Evolutionary conservation across 2,888 invertebrate species (phyloP).

Genomic region (Altica lythri): DNA sequence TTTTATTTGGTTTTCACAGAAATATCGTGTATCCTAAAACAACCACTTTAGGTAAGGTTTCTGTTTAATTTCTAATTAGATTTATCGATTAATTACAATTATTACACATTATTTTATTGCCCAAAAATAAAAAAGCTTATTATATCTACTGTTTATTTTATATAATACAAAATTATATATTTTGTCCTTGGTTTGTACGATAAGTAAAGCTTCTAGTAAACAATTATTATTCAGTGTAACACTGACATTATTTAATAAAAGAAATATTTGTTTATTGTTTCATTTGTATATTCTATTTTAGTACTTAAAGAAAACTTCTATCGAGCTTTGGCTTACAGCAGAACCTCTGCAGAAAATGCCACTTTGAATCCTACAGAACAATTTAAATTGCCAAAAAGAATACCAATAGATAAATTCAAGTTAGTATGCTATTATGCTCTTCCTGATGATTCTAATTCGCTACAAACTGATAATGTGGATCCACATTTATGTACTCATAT

Average conservation of each 20-base stretch:
- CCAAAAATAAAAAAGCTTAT: neutral
- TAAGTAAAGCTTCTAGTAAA: neutral
- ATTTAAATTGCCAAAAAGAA: slow-evolving; percentile 26
- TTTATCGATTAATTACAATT: neutral
- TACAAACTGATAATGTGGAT: slow-evolving; percentile 60
- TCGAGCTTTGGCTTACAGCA: slow-evolving; percentile 47
- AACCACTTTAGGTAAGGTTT: slow-evolving; percentile 34
- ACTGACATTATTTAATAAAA: too few species aligned
- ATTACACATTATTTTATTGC: neutral
- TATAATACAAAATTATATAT: too few species aligned
- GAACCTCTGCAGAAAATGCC: neutral
- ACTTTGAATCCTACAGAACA: slow-evolving; percentile 5
- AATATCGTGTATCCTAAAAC: slow-evolving; percentile 41
- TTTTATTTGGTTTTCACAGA: slow-evolving; percentile 42
- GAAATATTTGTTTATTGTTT: too few species aligned
- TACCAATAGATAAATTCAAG: slow-evolving; percentile 32
- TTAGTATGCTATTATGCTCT: slow-evolving; percentile 75
- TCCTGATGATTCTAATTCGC: slow-evolving; percentile 50
- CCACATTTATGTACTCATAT: slow-evolving; percentile 82
- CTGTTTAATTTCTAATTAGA: slow-evolving; percentile 1
- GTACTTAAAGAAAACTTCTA: slow-evolving; percentile 42
- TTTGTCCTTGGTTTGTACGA: neutral
- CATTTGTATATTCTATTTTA: slow-evolving; percentile 32
- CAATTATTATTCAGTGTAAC: too few species aligned
- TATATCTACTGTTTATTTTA: neutral